phyloP scores from a whole-genome alignment of 1,140 invertebrate genomes.

The Calliopsis andreniformis region DNA sequence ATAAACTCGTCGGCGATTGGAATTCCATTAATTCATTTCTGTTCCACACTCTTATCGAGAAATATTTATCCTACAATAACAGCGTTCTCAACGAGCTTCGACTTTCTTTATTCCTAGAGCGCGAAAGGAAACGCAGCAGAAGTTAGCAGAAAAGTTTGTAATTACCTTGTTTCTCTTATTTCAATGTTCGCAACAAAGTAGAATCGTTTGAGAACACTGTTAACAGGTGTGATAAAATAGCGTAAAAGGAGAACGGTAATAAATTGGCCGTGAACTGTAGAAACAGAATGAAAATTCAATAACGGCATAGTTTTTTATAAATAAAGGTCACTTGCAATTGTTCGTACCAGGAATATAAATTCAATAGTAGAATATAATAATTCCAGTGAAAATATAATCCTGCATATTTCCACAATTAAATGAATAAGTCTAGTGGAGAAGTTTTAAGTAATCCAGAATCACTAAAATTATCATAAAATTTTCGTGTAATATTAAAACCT shows the following conservation, averaged over 20 bases:
- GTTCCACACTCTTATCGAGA: neutral
- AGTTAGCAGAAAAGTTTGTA: slow-evolving; percentile 24
- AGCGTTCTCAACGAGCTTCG: slow-evolving; percentile 2
- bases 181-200: neutral
- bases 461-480: no score
- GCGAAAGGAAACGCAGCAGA: neutral
- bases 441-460: no score
- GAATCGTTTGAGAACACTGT: slow-evolving; percentile 3
- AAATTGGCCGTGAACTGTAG: neutral
- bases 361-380: no score
- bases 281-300: neutral
- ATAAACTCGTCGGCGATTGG: neutral
- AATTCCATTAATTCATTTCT: neutral
- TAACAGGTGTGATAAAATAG: slow-evolving; percentile 25
- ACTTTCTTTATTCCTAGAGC: neutral
- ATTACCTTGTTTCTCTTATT: slow-evolving; percentile 30
- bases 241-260: slow-evolving; percentile 7
- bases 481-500: no score
- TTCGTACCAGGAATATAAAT: neutral
- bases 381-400: no score
- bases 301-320: no score
- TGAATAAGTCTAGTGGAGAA: no score
- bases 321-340: neutral
- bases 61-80: neutral
- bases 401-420: no score